phyloP scores from a whole-genome alignment of 2,113 vertebrate genomes.

The Notarius lentiginosus region DNA sequence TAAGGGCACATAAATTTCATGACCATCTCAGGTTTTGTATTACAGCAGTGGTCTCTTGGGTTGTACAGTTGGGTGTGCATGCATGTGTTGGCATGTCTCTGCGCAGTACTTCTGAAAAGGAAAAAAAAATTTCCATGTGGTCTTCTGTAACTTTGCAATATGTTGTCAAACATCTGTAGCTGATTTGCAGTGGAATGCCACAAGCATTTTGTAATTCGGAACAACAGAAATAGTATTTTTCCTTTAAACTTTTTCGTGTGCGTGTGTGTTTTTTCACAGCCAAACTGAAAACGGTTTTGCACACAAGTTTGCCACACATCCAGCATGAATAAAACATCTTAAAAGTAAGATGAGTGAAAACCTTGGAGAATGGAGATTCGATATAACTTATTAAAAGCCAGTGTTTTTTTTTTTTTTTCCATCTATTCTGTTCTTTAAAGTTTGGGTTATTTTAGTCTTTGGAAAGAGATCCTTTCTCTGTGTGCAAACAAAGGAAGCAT shows the following conservation, averaged over 20 bases:
- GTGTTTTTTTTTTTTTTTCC: no score
- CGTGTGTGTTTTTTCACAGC: not conserved
- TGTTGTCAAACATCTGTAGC: constrained; percentile 53
- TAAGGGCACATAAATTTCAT: not conserved
- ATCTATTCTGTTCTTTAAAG: not conserved
- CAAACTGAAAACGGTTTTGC: not conserved
- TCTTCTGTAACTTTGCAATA: constrained; percentile 28
- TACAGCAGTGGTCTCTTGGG: not conserved
- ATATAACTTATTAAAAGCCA: no score
- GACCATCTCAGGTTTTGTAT: not conserved
- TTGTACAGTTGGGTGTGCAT: not conserved
- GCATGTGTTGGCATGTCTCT: constrained; percentile 1
- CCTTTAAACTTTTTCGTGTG: constrained; percentile 38
- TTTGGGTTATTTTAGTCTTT: not conserved
- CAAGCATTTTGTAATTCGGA: constrained; percentile 41
- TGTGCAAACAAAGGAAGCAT: constrained; percentile 1
- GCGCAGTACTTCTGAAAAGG: not conserved
- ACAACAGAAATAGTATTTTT: constrained; percentile 59
- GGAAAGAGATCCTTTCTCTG: not conserved
- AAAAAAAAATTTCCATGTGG: constrained; percentile 31
- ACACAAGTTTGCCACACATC: not conserved
- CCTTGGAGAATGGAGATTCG: not conserved
- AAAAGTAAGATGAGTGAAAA: not conserved
- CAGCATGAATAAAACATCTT: not conserved
- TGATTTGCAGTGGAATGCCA: constrained; percentile 56